Evolutionary conservation across 2,113 vertebrate species (phyloP), one percentile per base, ranked within the genome.

Genomic region (Psettodes erumei): DNA sequence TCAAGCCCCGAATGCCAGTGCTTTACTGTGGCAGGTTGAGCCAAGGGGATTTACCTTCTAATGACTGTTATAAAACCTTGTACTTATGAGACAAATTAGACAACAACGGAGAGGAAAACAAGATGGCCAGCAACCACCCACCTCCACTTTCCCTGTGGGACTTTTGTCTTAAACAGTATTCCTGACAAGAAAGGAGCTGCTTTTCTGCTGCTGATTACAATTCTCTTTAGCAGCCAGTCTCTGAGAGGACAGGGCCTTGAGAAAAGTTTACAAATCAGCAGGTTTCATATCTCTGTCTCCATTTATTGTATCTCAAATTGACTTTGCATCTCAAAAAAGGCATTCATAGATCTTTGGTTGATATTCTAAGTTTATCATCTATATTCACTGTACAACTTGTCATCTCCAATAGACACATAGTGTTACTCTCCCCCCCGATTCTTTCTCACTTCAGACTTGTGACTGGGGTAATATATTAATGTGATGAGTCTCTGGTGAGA

Each of bases 71-170:
- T 70, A 88, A 87, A 82, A 74, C 78, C 75, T 63, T 73, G 66
- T 73, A 65, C 75, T 89, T 81, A 87, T 66, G 70, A 86, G 87
- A 89, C 67, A 86, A 90, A 90, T 85, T 84, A 85, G 82, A 82
- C 10, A 40, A 83, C 76, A 88, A 79, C 74, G 25, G 65, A 68
- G 35, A 61, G 43, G 43, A 56, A 75, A 74, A 72, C 45, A 74
- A 66, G 62, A 85, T 85, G 55, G 42, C 33, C 28, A 55, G 47
- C 23, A 43, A 47, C 18, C 63, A n/a, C 38, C 19, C 3, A 23
- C 51, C 38, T 21, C 35, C 21, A 33, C 5, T 9, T 53, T 38
- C 37, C 28, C 54, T 40, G 45, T 27, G 1, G 21, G 62, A 42
- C 42, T 71, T 33, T 75, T 69, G 32, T 5, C 32, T 71, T 74